These are phyloP conservation scores for Crax fasciolata DNA, from an alignment of 2,797 vertebrate genomes.

Conservation along the genomic window DNA sequence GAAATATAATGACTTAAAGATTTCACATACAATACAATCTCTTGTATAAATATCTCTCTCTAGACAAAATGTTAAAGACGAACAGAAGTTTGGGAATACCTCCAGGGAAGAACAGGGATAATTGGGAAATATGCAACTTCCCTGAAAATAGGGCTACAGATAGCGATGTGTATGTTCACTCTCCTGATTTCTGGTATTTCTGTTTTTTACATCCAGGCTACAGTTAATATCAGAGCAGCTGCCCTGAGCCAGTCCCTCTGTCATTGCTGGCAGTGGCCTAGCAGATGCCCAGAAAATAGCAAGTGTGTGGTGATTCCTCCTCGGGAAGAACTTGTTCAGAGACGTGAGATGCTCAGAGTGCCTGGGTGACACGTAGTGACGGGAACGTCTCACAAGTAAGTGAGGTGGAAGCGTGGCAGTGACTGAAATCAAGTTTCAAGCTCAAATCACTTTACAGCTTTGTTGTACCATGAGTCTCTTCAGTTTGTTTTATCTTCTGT, in stretches of 20 bases:
- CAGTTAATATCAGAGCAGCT: not conserved
- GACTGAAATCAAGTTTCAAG: not conserved
- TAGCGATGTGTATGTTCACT: not conserved
- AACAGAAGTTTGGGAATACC: constrained; percentile 39
- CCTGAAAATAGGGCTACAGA: constrained; percentile 5
- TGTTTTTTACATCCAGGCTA: not conserved
- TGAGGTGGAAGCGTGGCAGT: not conserved
- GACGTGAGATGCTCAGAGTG: not conserved
- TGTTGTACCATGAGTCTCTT: not conserved
- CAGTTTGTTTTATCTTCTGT: not conserved
- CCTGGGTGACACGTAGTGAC: rapidly evolving
- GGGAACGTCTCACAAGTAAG: not conserved
- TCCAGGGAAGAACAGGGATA: constrained; percentile 45
- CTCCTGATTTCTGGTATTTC: constrained; percentile 7
- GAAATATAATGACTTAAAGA: not conserved
- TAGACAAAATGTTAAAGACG: not conserved
- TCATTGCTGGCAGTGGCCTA: not conserved
- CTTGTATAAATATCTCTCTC: not conserved
- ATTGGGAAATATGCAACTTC: not conserved
- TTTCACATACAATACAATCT: not conserved
- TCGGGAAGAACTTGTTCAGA: not conserved
- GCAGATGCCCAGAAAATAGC: not conserved
- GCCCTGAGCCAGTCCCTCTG: not conserved
- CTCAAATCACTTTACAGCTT: not conserved
- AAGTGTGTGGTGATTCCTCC: not conserved